These are phyloP conservation scores for Campoplex capitator DNA, from an alignment of 2,888 invertebrate species.

Conservation along the genomic window DNA sequence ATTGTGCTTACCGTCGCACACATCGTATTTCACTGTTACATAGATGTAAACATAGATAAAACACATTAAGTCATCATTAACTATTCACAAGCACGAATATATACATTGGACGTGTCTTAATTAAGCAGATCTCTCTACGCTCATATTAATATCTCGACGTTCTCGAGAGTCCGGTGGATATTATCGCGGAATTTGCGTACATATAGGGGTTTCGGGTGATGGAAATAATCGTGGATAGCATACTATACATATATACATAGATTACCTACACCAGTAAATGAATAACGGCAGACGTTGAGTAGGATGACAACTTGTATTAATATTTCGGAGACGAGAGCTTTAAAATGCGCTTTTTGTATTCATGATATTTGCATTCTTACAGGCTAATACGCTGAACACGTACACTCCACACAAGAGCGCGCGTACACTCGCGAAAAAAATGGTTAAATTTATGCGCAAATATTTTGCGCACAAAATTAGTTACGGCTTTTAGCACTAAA, in stretches of 20 bases:
- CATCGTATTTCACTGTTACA: background rate
- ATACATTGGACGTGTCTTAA: slow-evolving; percentile 46
- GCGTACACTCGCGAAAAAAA: background rate
- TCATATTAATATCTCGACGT: slow-evolving; percentile 43
- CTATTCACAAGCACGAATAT: slow-evolving; percentile 40
- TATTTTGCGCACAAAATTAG: background rate
- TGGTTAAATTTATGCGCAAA: background rate
- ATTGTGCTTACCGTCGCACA: background rate
- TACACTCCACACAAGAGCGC: background rate
- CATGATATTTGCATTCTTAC: background rate
- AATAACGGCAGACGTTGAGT: background rate
- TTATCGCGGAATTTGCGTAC: slow-evolving; percentile 9
- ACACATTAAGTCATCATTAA: background rate
- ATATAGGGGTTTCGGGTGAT: slow-evolving; percentile 1
- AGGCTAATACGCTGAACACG: background rate
- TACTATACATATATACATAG: slow-evolving; percentile 1
- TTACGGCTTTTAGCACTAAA: background rate
- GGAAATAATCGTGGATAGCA: slow-evolving; percentile 41
- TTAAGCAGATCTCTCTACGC: slow-evolving; percentile 46
- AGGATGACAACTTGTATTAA: background rate
- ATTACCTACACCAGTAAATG: background rate
- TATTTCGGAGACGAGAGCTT: background rate
- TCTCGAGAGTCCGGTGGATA: slow-evolving; percentile 13
- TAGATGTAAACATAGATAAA: background rate
- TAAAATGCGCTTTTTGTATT: background rate